Percentiles rank a stretch among this genome's conserved stretches.
Evolutionary conservation across 2,113 vertebrate species (phyloP).

Genomic region (Plecturocebus donacophilus): DNA sequence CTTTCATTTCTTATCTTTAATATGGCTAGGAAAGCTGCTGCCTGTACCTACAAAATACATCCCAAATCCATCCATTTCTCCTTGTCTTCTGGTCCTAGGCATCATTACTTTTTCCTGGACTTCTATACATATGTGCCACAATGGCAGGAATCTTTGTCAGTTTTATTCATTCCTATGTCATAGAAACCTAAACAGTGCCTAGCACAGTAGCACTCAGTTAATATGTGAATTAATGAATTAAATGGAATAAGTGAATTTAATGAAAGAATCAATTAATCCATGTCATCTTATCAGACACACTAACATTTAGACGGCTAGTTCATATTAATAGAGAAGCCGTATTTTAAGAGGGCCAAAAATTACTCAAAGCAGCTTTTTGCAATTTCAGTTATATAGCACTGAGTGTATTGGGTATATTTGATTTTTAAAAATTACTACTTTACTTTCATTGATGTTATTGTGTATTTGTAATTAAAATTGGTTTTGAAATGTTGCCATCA

Average conservation of each 20-base stretch:
- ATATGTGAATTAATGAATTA: neutral
- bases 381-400: neutral
- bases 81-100: neutral
- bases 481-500: conserved; percentile 36
- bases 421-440: conserved; percentile 21
- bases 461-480: conserved; percentile 46
- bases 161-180: neutral
- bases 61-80: neutral
- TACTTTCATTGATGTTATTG: neutral
- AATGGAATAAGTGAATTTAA: conserved; percentile 29
- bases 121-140: neutral
- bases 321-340: neutral
- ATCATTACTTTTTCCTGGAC: neutral
- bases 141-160: neutral
- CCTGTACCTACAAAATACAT: neutral
- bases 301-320: neutral
- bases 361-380: neutral
- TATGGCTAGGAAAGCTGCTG: neutral
- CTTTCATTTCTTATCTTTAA: neutral
- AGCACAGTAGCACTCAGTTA: neutral
- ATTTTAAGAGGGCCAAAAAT: neutral
- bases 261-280: neutral
- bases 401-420: neutral
- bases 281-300: neutral
- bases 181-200: neutral